Conservation (phyloP, 2,797 vertebrate species). For the Schizothorax lantsangensis region DNA sequence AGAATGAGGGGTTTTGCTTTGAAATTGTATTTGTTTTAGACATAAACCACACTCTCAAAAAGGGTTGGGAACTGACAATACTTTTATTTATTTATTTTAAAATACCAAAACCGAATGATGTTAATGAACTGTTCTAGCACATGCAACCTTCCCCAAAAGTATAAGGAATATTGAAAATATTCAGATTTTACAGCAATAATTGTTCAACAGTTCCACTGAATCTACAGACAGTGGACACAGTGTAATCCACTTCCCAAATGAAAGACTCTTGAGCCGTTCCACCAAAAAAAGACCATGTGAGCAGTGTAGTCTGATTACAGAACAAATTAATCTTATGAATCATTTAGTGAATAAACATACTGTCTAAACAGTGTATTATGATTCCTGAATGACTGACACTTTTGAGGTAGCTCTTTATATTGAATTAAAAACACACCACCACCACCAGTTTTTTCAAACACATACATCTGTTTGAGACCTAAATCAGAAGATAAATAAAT, state of each 20-base stretch:
- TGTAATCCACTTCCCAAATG: background rate
- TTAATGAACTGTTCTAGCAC: background rate
- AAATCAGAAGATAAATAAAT: too few species aligned
- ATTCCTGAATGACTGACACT: background rate
- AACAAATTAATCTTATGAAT: background rate
- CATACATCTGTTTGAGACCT: too few species aligned
- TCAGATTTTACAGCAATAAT: background rate
- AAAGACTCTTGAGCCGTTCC: background rate
- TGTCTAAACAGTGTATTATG: background rate
- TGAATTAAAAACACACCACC: background rate
- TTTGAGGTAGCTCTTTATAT: background rate
- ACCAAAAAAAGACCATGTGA: background rate
- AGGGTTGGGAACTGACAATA: background rate
- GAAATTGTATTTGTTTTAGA: background rate
- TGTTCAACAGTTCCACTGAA: background rate
- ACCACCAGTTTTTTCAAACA: too few species aligned
- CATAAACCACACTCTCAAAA: background rate
- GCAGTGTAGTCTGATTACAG: background rate
- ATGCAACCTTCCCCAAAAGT: background rate
- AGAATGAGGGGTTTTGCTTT: conserved; percentile 12
- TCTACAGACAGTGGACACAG: background rate
- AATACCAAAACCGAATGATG: background rate
- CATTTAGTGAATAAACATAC: background rate
- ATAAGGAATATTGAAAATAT: background rate
- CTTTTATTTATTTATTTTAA: background rate